A percentile compares a stretch with the other conserved stretches of the same genome.
These are phyloP conservation scores for Syrrhaptes paradoxus DNA, from an alignment of 2,113 vertebrate species.

Conservation along the genomic window DNA sequence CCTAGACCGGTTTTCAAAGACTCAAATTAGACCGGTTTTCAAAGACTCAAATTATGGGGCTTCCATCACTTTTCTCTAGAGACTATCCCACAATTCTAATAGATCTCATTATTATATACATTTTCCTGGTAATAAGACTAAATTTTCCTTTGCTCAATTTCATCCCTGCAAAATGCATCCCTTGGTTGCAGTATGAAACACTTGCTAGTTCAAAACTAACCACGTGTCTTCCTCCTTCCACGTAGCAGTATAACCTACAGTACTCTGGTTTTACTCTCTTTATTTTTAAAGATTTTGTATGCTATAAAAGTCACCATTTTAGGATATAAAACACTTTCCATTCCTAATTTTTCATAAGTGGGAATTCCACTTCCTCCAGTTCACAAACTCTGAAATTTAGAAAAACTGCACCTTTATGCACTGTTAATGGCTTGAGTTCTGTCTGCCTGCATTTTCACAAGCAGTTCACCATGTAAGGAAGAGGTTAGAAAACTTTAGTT, in stretches of 20 bases:
- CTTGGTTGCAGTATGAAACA: constrained; percentile 44
- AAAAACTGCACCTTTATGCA: neutral
- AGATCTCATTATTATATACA: constrained; percentile 31
- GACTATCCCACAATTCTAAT: constrained; percentile 32
- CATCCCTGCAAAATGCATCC: constrained; percentile 36
- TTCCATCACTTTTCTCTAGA: constrained; percentile 23
- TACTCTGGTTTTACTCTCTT: neutral
- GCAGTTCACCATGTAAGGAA: constrained; percentile 25
- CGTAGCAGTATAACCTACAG: neutral
- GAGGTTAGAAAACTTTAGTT: constrained; percentile 52
- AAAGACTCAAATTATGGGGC: neutral
- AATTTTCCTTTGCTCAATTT: constrained; percentile 60
- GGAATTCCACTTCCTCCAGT: neutral
- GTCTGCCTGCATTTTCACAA: constrained; percentile 20
- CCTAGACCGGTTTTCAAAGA: neutral
- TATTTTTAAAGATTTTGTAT: neutral
- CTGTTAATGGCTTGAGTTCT: neutral
- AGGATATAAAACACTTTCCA: neutral
- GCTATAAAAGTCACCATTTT: neutral
- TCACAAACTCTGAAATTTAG: neutral
- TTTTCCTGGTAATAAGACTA: constrained; percentile 47
- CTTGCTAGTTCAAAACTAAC: constrained; percentile 26
- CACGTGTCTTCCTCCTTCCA: constrained; percentile 26
- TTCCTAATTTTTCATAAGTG: neutral
- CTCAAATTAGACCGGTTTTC: neutral